Evolutionary conservation across 2,113 vertebrate genomes (phyloP), one percentile per base, ranked within the genome.

Genomic region (Halichoerus grypus): DNA sequence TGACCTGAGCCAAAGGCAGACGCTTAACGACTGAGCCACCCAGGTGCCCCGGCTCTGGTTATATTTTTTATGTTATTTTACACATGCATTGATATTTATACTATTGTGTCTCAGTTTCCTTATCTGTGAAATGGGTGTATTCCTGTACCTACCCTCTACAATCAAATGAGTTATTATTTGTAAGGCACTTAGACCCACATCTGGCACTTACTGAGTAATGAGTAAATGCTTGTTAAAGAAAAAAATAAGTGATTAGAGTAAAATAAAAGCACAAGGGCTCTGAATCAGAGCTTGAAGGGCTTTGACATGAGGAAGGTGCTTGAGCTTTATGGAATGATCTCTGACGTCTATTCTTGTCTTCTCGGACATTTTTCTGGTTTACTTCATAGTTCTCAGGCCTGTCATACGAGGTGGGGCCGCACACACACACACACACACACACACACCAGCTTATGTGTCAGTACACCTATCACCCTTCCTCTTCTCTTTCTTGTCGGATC

Each of bases 151-250:
- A 55, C 16, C 4, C 46, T 4, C 7, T 18, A 67, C n/a, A 14
- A 57, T 59, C 28, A 57, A 69, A n/a, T 61, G 4, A 86, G 4
- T 90, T 55, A 42, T 53, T 85, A 71, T 49, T 77, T 57, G 31
- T 69, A 80, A 59, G 31, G 46, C n/a, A 31, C 31, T 82, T 86
- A 69, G 21, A 69, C 3, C 79, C 39, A 19, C 21, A 51, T 51
- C 42, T 87, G 65, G 33, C 55, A 79, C 14, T 31, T 46, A 69
- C 33, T n/a, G 76, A 95, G 71, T 63, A 77, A 39, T 74, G 69
- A 79, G 39, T 88, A 88, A 51, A 77, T 22, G 26, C n/a, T 85
- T 72, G 4, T 61, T 79, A 49, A 77, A 97, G 65, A 89, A 79
- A 87, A 80, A 82, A 89, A 55, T 22, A 61, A 88, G 74, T 39